Conservation (phyloP, 2,113 vertebrate species). For the Oryctolagus cuniculus region mOryCun1.1 NC_091447.1:20827501-20828000, state of each 20-base stretch:
- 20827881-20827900: neutral
- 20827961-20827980: neutral
- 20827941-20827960: neutral
- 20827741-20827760: neutral
- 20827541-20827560: conserved; percentile 7
- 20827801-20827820: neutral
- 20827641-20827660: neutral
- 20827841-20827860: neutral
- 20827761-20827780: neutral
- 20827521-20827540: neutral
- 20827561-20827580: neutral
- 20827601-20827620: neutral
- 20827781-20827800: neutral
- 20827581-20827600: neutral
- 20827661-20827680: neutral
- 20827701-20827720: neutral
- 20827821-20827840: neutral
- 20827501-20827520: neutral
- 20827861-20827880: neutral
- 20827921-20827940: neutral
- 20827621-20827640: neutral
- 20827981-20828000: neutral
- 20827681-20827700: neutral
- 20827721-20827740: neutral
- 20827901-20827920: neutral